Evolutionary conservation across 2,797 vertebrate genomes (phyloP).

Genomic region (Hypotaenidia okinawae): DNA sequence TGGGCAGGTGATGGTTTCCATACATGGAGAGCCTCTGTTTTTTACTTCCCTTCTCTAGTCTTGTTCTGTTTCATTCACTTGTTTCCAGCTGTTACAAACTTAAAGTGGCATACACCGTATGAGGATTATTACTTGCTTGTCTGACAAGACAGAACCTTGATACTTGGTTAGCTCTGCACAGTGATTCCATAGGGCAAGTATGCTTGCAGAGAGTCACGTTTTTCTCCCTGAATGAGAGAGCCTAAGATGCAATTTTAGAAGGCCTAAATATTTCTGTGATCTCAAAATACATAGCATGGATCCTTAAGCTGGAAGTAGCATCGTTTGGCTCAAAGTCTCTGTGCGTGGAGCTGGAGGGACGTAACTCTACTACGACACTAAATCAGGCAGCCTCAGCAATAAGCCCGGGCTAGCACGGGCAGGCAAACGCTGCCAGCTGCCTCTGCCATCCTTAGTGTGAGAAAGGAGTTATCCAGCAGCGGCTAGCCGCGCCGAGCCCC

Average conservation of each 20-base stretch:
- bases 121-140: not conserved
- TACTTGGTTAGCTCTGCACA: fast-evolving
- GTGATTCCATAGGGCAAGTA: not conserved
- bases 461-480: fast-evolving
- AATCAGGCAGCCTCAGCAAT: too few relatives aligned
- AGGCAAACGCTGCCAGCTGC: fast-evolving
- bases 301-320: not conserved
- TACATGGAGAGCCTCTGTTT: not conserved
- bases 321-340: not conserved
- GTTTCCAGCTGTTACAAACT: not conserved
- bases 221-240: not conserved
- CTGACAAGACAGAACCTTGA: not conserved
- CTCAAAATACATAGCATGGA: not conserved
- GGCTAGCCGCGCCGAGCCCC: fast-evolving
- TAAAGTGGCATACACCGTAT: not conserved
- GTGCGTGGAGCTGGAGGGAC: not conserved
- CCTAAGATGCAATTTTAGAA: not conserved
- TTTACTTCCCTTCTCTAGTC: not conserved
- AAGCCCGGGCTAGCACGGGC: fast-evolving
- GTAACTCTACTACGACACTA: fast-evolving
- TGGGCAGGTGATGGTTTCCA: not conserved
- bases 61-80: not conserved
- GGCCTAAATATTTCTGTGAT: not conserved
- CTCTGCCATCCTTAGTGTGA: fast-evolving
- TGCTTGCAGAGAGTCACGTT: fast-evolving